Evolutionary conservation across 2,888 invertebrate genomes (phyloP).

Genomic region (Hydrotaea diabolus): DNA sequence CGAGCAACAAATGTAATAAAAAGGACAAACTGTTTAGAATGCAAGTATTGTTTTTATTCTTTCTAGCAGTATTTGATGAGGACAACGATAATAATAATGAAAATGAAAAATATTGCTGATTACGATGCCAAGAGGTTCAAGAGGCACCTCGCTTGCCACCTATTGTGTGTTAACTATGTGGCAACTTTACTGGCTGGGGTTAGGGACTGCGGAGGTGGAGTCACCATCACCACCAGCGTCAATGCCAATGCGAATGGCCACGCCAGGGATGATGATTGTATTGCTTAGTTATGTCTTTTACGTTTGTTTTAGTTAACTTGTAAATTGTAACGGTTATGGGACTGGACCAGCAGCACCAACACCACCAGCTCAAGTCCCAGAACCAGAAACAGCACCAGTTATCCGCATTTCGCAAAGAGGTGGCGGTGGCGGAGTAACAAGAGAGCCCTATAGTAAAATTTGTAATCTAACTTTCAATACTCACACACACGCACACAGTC

Average conservation of each 20-base stretch:
- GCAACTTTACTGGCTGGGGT: background rate
- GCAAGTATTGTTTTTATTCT: slow-evolving; percentile 50
- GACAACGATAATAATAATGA: slow-evolving; percentile 25
- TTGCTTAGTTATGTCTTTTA: background rate
- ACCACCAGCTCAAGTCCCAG: background rate
- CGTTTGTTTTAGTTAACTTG: slow-evolving; percentile 31
- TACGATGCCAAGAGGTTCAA: background rate
- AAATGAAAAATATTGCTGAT: slow-evolving; percentile 26
- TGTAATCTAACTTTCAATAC: slow-evolving; percentile 59
- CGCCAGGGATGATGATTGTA: background rate
- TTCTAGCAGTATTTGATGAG: slow-evolving; percentile 27
- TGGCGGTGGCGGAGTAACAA: slow-evolving; percentile 8
- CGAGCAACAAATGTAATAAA: slow-evolving; percentile 38
- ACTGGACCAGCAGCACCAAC: background rate
- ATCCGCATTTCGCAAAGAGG: too few species aligned
- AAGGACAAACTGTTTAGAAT: slow-evolving; percentile 53
- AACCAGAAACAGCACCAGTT: background rate
- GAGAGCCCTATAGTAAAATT: slow-evolving; percentile 23
- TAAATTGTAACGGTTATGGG: slow-evolving; percentile 47
- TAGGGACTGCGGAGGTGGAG: background rate
- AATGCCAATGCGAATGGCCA: background rate
- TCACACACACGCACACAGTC: background rate
- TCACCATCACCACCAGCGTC: too few species aligned
- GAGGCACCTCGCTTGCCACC: background rate
- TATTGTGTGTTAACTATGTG: slow-evolving; percentile 6